phyloP scores from a whole-genome alignment of 2,888 invertebrate genomes.

The Drosophila parthenogenetica region DNA sequence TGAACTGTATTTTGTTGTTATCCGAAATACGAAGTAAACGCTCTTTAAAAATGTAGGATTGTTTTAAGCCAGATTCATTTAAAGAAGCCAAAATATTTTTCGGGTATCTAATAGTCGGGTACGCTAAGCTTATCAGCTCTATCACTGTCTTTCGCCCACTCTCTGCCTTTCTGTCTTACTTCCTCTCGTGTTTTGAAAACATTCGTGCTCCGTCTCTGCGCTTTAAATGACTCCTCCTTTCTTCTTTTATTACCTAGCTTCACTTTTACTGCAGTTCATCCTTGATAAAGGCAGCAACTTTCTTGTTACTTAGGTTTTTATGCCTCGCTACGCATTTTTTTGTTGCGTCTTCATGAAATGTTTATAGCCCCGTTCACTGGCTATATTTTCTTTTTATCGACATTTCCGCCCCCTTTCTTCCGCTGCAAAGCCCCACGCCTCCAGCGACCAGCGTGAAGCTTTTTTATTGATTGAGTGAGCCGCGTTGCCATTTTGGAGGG shows the following conservation, averaged over 20 bases:
- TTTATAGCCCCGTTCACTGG: slow-evolving; percentile 61
- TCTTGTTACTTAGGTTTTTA: slow-evolving; percentile 55
- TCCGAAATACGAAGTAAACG: too few relatives aligned
- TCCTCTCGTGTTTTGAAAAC: not conserved
- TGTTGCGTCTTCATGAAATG: slow-evolving; percentile 72
- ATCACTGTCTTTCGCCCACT: too few relatives aligned
- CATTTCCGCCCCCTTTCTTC: slow-evolving; percentile 22
- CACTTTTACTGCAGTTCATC: slow-evolving; percentile 65
- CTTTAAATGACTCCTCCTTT: slow-evolving; percentile 7
- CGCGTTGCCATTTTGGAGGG: slow-evolving; percentile 13
- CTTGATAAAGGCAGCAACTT: slow-evolving; percentile 61
- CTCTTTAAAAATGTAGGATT: not conserved
- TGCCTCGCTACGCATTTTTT: slow-evolving; percentile 58
- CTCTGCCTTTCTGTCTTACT: not conserved
- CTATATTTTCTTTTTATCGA: slow-evolving; percentile 57
- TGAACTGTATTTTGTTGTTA: too few relatives aligned
- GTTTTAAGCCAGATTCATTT: too few relatives aligned
- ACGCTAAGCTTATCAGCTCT: not conserved
- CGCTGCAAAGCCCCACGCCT: not conserved
- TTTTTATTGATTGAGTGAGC: slow-evolving; percentile 51
- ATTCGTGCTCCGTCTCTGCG: slow-evolving; percentile 6
- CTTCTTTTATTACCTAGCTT: slow-evolving; percentile 67
- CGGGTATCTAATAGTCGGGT: not conserved
- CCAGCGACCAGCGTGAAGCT: not conserved
- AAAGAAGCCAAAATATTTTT: too few relatives aligned